Base-by-base conservation (phyloP, 1,140 invertebrate genomes). In the Glossosoma conforme region DNA sequence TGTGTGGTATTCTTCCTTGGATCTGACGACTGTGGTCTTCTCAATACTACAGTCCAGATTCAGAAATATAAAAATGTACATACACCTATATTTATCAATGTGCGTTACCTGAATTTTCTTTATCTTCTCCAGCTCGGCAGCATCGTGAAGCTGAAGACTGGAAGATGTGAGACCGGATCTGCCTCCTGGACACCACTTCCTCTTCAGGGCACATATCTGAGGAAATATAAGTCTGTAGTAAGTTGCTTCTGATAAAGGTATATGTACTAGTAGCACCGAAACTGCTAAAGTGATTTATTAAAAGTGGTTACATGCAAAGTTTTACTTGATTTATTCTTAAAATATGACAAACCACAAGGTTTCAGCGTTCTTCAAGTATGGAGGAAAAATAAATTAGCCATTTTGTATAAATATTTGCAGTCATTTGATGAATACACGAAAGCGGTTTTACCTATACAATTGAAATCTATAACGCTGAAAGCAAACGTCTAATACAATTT, bases 101-200 rank as follows among this genome's bases (percentile, higher is more conserved):
- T 14, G 14, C 14, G 8, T 21, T 61, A 72, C 70, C 64, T 75
- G 71, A 18, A 96, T 91, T 77, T 96, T 96, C 68, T 94, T 93
- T 51, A 96, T 94, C 74, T 95, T 94, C 44, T 79, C 81, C 70
- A 84, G 75, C 61, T 93, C 89, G 25, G 82, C 75, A 1, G 85
- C 82, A 30, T 85, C 80, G 15, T 83, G 77, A 13, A 74, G 67
- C 44, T 67, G 62, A 11, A 65, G 64, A 5, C 65, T 58, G 2
- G 68, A 68, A 10, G 66, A 61, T 33, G 66, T 67, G 8, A 65
- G 61, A 13, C 66, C 65, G 11, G 70, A 72, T 2, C 62, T 60
- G 0, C 75, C 65, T 15, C 68, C 70, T 0, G 83, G 73, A 20
- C 78, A 74, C 69, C 80, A 79, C 64, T 92, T 89, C 58, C 85